phyloP scores from a whole-genome alignment of 2,888 invertebrate species.

The Mimumesa dahlbomi region DNA sequence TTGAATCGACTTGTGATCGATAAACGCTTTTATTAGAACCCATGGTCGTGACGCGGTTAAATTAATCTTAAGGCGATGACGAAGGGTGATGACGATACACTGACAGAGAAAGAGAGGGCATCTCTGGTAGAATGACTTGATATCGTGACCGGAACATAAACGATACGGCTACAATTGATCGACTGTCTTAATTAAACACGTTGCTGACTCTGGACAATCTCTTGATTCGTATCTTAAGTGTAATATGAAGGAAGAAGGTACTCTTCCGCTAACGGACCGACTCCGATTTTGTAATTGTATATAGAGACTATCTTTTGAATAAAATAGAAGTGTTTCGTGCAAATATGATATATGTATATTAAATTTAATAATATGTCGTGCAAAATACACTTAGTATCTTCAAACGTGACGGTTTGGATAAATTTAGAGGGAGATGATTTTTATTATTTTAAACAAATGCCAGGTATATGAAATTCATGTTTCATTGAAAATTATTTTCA shows the following conservation, averaged over 20 bases:
- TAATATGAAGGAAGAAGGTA: neutral
- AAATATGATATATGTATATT: too few relatives aligned
- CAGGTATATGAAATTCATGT: neutral
- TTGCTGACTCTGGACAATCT: constrained; percentile 4
- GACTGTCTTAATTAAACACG: constrained; percentile 11
- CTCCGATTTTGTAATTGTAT: too few relatives aligned
- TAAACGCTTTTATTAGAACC: constrained; percentile 2
- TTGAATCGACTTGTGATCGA: neutral
- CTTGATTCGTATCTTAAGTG: constrained; percentile 3
- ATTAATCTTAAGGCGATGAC: constrained; percentile 15
- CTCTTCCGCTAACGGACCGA: neutral
- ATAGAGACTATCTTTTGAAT: neutral
- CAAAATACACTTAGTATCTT: too few relatives aligned
- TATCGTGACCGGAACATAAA: constrained; percentile 15
- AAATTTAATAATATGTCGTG: too few relatives aligned
- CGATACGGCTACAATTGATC: constrained; percentile 1
- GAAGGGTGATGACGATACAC: constrained; percentile 4
- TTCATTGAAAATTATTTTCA: neutral
- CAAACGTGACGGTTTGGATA: too few relatives aligned
- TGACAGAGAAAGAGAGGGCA: neutral
- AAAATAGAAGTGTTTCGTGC: too few relatives aligned
- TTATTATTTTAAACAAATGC: neutral
- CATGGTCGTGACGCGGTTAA: neutral
- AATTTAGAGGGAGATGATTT: neutral
- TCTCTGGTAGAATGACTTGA: constrained; percentile 1